These are phyloP conservation scores for Enteromius argenteus DNA, from an alignment of 2,797 vertebrate species.

Conservation along the genomic window DNA sequence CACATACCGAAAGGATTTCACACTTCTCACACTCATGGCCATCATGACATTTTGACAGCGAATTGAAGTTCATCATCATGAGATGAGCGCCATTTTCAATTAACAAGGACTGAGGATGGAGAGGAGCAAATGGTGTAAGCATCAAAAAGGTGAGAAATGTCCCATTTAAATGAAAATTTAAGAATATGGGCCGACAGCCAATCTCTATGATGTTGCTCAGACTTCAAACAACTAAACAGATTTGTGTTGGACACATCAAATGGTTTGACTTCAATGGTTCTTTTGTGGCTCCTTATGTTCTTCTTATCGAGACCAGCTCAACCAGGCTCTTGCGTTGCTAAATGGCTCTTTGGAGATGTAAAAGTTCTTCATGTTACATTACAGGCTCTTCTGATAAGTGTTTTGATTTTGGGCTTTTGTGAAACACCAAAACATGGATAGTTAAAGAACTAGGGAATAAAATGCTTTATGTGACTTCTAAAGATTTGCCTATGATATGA, in stretches of 20 bases:
- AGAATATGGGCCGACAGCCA: conserved; percentile 12
- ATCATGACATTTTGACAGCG: not conserved
- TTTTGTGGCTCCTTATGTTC: not conserved
- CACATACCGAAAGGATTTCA: not conserved
- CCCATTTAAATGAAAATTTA: conserved; percentile 9
- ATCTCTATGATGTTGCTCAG: not conserved
- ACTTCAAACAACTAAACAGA: conserved; percentile 16
- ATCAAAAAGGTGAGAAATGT: not conserved
- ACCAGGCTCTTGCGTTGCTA: not conserved
- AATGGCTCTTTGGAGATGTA: not conserved
- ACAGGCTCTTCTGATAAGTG: not conserved
- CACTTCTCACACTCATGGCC: not conserved
- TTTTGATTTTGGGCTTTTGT: not conserved
- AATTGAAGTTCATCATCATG: not conserved
- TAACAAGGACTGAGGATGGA: not conserved
- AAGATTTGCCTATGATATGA: not conserved
- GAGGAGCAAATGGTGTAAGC: not conserved
- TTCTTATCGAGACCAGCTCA: not conserved
- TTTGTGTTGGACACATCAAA: not conserved
- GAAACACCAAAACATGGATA: not conserved
- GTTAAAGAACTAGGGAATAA: not conserved
- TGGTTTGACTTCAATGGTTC: conserved; percentile 1
- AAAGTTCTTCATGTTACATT: not conserved
- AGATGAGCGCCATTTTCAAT: not conserved
- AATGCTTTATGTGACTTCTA: not conserved